phyloP scores from a whole-genome alignment of 2,888 invertebrate genomes.

The Chrysomela aeneicollis region DNA sequence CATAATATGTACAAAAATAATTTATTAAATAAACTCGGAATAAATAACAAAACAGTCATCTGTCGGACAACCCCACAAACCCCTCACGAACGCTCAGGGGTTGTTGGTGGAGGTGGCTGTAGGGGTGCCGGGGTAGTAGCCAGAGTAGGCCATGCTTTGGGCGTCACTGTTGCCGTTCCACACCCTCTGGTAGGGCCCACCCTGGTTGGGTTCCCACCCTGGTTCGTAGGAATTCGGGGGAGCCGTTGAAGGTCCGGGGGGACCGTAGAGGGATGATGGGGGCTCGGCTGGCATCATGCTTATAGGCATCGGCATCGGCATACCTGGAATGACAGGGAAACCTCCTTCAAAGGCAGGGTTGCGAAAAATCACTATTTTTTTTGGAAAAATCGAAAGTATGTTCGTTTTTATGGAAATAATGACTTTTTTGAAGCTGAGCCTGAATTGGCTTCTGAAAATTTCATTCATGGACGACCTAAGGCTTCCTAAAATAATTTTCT shows the following conservation, averaged over 20 bases:
- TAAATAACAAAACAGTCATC: conserved; percentile 12
- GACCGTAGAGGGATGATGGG: conserved; percentile 73
- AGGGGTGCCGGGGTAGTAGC: conserved; percentile 74
- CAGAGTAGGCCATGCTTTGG: conserved; percentile 74
- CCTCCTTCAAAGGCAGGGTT: no score
- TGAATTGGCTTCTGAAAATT: no score
- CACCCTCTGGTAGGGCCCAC: conserved; percentile 80
- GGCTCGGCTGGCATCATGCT: conserved; percentile 64
- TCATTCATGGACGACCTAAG: no score
- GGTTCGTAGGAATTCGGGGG: conserved; percentile 77
- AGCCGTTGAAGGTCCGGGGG: conserved; percentile 67
- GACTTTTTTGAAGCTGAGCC: no score
- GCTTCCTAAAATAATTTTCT: no score
- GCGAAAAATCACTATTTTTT: no score
- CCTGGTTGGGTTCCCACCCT: conserved; percentile 76
- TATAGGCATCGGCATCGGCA: conserved; percentile 73
- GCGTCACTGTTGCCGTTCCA: conserved; percentile 65
- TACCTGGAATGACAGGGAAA: conserved; percentile 42
- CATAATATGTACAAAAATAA: conserved; percentile 12
- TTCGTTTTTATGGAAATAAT: no score
- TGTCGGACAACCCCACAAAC: background rate
- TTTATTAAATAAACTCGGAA: conserved; percentile 11
- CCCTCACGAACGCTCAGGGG: conserved; percentile 9
- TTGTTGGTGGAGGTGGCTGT: conserved; percentile 65
- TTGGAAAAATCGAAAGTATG: no score